phyloP scores from a whole-genome alignment of 2,113 vertebrate genomes.

The Hypocryptadius cinnamomeus region DNA sequence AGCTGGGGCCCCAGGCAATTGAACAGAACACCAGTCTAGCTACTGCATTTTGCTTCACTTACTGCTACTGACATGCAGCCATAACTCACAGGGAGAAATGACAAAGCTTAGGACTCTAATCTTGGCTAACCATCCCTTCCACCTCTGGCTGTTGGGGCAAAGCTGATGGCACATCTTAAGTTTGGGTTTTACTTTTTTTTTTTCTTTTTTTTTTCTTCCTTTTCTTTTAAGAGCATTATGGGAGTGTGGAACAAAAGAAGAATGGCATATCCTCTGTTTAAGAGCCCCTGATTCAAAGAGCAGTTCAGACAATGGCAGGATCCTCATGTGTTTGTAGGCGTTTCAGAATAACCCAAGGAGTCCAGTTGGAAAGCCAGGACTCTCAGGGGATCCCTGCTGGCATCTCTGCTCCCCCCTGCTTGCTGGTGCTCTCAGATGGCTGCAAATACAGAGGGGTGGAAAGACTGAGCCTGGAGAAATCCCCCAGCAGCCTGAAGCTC shows the following conservation, averaged over 20 bases:
- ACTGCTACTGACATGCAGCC: not conserved
- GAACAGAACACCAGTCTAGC: not conserved
- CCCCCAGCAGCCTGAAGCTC: not conserved
- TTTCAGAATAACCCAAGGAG: not conserved
- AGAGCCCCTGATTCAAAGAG: not conserved
- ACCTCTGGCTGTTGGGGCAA: not conserved
- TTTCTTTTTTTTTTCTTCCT: rapidly evolving
- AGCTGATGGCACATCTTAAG: not conserved
- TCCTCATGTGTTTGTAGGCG: not conserved
- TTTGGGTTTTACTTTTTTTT: rapidly evolving
- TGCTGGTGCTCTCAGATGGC: not conserved
- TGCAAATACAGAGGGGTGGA: rapidly evolving
- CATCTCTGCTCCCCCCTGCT: not conserved
- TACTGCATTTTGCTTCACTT: conserved; percentile 19
- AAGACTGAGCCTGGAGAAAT: not conserved
- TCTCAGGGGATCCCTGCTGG: not conserved
- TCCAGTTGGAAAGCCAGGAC: not conserved
- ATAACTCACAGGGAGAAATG: not conserved
- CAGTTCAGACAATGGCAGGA: not conserved
- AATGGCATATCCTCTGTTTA: not conserved
- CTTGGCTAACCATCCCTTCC: not conserved
- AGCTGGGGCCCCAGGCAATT: not conserved
- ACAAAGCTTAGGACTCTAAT: not conserved
- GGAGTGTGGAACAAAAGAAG: not conserved
- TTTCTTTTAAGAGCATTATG: not conserved